Base-by-base conservation (phyloP, 2,888 invertebrate genomes). In the Ethmia dodecea region DNA sequence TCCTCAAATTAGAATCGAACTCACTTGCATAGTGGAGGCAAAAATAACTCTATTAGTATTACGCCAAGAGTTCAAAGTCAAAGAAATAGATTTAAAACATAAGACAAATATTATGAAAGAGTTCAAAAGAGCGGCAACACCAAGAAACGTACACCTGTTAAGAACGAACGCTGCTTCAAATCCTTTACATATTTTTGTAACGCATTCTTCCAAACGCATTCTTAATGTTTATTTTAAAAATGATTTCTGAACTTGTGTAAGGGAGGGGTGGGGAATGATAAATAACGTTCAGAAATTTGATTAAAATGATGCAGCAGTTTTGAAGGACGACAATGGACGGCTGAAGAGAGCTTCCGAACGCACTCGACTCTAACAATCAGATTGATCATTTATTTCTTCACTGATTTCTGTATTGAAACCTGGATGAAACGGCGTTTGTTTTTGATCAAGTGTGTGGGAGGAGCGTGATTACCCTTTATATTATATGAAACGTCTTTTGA, bases 161-260 rank as follows among this genome's bases (percentile, higher is more conserved):
- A 64, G 15, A 61, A 63, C 50, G 47, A 57, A 55, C 48, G 58
- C 61, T 49, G 58, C 61, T 61, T 63, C 62, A 68, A 78, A 73
- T 72, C 76, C 70, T 75, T 71, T 68, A 76, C 69, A 76, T 79
- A 77, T 79, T 79, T 79, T 78, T 63, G 61, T 76, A 72, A 61
- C 68, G 68, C 76, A 78, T 80, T 79, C 78, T 72, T 74, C 49
- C 31, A 53, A 55, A 52, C 41, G 52, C 63, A 74, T 73, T 75
- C 71, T 70, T 73, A 65, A 54, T 70, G 65, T 75, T 72, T 72
- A 61, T 67, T 64, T 63, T 54, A 55, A 60, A 61, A 65, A 62
- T 55, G 52, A 50, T 60, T 59, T 52, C 43, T 59, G 45, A 49
- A 51, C 55, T 27, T 14, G 27, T 9, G 33, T 16, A 35, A 38